phyloP scores from a whole-genome alignment of 23 tunicate genomes.

The Trididemnum clinides region DNA sequence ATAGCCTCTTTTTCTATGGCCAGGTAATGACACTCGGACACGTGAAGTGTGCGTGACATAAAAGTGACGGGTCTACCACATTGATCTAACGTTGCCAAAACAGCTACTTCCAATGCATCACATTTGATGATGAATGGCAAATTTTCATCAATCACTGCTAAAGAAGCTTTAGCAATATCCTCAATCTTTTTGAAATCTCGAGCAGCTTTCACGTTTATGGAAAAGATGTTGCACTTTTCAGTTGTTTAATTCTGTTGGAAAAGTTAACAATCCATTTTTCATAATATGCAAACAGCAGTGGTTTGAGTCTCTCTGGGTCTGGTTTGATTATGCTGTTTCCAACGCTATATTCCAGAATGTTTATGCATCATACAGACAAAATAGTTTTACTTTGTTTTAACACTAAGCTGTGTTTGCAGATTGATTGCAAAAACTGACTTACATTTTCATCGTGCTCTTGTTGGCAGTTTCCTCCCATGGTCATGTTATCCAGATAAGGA shows the following conservation, averaged over 20 bases:
- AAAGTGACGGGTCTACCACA: no score
- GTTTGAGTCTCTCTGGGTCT: not conserved
- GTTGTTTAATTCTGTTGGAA: slow-evolving; percentile 1
- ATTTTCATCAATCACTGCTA: no score
- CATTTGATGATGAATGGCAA: no score
- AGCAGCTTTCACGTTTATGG: no score
- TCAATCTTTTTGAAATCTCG: no score
- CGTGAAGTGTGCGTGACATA: no score
- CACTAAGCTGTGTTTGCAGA: not conserved
- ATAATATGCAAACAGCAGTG: not conserved
- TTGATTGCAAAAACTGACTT: not conserved
- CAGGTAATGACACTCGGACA: no score
- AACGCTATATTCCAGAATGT: not conserved
- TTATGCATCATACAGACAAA: not conserved
- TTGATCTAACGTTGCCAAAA: no score
- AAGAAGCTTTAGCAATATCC: no score
- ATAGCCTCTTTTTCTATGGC: no score
- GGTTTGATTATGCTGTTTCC: not conserved
- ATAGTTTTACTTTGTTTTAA: not conserved
- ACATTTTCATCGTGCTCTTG: slow-evolving; percentile 27
- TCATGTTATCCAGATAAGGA: slow-evolving; percentile 34
- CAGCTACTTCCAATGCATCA: no score
- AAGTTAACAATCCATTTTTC: not conserved
- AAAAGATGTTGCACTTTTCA: not conserved
- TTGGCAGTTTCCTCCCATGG: slow-evolving; percentile 3